Conservation (phyloP, 2,113 vertebrate genomes). For the Nettapus auritus region DNA sequence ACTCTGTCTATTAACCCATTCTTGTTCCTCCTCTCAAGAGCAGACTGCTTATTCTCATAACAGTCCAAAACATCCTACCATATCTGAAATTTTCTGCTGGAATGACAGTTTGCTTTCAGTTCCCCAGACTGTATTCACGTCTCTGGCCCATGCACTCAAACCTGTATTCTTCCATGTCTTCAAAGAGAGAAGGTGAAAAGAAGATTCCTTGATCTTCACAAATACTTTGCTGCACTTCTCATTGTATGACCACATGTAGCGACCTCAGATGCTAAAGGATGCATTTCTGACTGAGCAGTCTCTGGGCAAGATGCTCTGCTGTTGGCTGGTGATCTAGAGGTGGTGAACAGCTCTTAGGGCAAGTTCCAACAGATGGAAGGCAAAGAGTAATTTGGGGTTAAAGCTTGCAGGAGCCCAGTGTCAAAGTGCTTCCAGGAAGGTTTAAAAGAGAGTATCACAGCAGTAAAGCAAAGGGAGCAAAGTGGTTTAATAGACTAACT, state of each 20-base stretch:
- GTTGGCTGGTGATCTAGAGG: not conserved
- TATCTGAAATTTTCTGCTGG: not conserved
- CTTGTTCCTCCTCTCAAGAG: not conserved
- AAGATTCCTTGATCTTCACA: not conserved
- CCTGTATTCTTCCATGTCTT: not conserved
- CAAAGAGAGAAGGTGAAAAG: not conserved
- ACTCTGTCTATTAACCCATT: not conserved
- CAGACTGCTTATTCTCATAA: not conserved
- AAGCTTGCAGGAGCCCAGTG: not conserved
- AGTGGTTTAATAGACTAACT: not conserved
- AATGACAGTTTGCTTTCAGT: not conserved
- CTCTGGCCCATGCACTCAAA: not conserved
- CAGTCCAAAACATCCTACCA: not conserved
- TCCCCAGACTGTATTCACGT: not conserved
- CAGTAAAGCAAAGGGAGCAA: not conserved
- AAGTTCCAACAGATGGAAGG: not conserved
- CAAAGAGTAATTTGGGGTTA: not conserved
- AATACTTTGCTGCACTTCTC: not conserved
- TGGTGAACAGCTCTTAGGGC: not conserved
- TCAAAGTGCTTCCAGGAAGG: not conserved
- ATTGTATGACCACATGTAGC: not conserved
- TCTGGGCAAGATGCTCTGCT: not conserved
- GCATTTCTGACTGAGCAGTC: not conserved
- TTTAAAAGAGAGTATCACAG: not conserved
- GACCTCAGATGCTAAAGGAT: not conserved